phyloP scores from a whole-genome alignment of 2,113 vertebrate species.

The Varanus salvator region DNA sequence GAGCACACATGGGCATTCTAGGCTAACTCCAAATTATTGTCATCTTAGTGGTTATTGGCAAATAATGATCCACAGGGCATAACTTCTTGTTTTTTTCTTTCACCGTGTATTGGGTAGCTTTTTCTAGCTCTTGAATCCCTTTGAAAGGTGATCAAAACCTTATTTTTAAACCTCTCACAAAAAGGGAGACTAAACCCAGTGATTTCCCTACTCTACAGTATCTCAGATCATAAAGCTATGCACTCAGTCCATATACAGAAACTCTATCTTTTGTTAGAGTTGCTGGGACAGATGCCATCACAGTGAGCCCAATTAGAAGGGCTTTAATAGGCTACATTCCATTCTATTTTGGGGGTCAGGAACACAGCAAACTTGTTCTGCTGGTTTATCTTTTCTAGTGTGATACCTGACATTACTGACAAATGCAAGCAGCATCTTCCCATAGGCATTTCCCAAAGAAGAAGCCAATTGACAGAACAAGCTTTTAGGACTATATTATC shows the following conservation, averaged over 20 bases:
- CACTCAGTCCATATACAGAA: background rate
- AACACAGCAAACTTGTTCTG: background rate
- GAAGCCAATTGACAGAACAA: background rate
- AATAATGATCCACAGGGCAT: background rate
- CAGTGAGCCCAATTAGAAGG: constrained; percentile 43
- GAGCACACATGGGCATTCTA: too few relatives aligned
- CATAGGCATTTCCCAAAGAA: background rate
- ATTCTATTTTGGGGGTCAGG: background rate
- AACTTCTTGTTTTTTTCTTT: background rate
- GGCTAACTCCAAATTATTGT: background rate
- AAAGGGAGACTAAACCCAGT: background rate
- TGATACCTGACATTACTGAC: background rate
- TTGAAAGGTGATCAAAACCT: background rate
- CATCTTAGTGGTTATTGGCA: background rate
- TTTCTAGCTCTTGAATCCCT: background rate
- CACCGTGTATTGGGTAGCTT: background rate
- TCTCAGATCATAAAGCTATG: background rate
- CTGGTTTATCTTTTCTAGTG: background rate
- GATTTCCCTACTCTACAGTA: background rate
- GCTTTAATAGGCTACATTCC: constrained; percentile 32
- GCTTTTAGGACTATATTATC: background rate
- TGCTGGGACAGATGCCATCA: background rate
- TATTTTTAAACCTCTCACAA: background rate
- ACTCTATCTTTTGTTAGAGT: background rate
- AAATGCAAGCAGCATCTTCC: background rate